Evolutionary conservation across 2,888 invertebrate genomes (phyloP), one percentile per base, ranked within the genome.

Genomic region (Cecidostiba fungosa): DNA sequence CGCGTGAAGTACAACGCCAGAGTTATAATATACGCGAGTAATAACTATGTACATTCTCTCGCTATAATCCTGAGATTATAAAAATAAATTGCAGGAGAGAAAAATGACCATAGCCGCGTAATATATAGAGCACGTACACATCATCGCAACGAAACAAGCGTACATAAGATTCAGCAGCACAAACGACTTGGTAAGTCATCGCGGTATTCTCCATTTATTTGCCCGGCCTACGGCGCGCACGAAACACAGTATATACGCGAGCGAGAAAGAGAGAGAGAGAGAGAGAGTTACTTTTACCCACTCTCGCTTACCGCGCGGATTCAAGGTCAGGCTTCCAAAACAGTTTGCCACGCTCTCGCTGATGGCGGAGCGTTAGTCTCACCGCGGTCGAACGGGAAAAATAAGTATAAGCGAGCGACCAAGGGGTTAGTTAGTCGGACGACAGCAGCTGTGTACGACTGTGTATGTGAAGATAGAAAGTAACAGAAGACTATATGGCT

Each of bases 281-380:
- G 54, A 1, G 54, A n/a, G 62, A 66, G 23, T 29, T 26, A 66
- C 66, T 66, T 66, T 10, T 29, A 66, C 66, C 1, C 66, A 50
- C n/a, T 59, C 23, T 66, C 66, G 26, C 66, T 26, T 23, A 23
- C 8, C 54, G 23, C 66, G 8, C 19, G n/a, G 23, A 39, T 3
- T 19, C 39, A 72, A 72, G 72, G 72, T 39, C 43, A 72, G n/a
- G 72, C 23, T 43, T 72, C 72, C 72, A 43, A 72, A 72, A 39
- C 66, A 43, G 72, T 12, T 39, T 39, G 72, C 29, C 32, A 1
- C 3, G 16, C 66, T 69, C 32, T 69, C 36, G 39, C 39, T 39
- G 12, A 2, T 43, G 39, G 39, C 39, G 39, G 12, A 43, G 39
- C 36, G 5, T 36, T 6, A 6, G 36, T 32, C 47, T 47, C 47